Conservation (phyloP, 2,797 vertebrate species). For the Stomatorhinus walkeri region DNA sequence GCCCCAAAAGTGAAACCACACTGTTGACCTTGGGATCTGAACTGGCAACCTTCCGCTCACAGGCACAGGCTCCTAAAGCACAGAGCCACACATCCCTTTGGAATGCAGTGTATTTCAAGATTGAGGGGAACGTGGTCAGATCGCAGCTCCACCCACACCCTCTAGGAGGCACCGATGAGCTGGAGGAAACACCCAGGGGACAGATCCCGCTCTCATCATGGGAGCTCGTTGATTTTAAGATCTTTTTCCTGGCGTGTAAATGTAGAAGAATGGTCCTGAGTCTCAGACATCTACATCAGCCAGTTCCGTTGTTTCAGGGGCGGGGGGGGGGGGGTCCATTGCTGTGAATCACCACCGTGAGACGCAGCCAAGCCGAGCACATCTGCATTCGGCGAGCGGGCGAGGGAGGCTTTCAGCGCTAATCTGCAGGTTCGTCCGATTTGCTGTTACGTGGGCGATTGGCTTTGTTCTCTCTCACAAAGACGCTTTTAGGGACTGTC, state of each 20-base stretch:
- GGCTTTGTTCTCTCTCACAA: slow-evolving; percentile 64
- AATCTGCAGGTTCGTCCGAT: slow-evolving; percentile 51
- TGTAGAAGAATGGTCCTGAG: slow-evolving; percentile 44
- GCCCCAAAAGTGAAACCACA: not conserved
- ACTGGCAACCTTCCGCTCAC: not conserved
- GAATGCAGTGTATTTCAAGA: not conserved
- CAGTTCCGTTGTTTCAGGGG: slow-evolving; percentile 66
- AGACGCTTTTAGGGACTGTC: slow-evolving; percentile 72
- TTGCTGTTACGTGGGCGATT: slow-evolving; percentile 42
- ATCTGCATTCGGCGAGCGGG: slow-evolving; percentile 57
- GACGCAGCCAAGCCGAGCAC: slow-evolving; percentile 47
- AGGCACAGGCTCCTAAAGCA: not conserved
- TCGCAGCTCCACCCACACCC: no score
- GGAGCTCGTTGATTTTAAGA: slow-evolving; percentile 67
- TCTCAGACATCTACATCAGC: slow-evolving; percentile 67
- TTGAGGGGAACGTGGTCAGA: not conserved
- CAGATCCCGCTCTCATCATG: slow-evolving; percentile 54
- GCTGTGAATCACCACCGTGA: slow-evolving; percentile 65
- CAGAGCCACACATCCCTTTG: not conserved
- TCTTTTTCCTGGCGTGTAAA: slow-evolving; percentile 69
- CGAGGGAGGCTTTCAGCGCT: slow-evolving; percentile 53
- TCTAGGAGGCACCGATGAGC: not conserved
- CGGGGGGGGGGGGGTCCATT: slow-evolving; percentile 66
- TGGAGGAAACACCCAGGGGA: slow-evolving; percentile 41
- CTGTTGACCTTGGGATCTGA: not conserved